Evolutionary conservation across 2,113 vertebrate genomes (phyloP).

Genomic region (Syngnathus typhle): DNA sequence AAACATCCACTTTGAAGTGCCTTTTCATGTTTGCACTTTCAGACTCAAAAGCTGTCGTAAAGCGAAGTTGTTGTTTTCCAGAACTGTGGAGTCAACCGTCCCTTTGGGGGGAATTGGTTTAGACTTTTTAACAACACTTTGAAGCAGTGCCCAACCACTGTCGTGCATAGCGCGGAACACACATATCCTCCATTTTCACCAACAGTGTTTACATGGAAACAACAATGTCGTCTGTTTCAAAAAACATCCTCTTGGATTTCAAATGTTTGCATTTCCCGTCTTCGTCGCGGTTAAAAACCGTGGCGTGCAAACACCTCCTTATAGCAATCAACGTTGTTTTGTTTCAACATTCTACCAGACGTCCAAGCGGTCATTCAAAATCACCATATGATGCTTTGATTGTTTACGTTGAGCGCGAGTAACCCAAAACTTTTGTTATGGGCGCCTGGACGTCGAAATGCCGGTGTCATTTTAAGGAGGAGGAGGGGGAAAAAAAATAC

Average conservation of each 20-base stretch:
- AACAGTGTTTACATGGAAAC: not conserved
- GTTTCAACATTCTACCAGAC: not conserved
- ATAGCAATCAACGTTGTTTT: not conserved
- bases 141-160: not conserved
- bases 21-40: slow-evolving; percentile 1
- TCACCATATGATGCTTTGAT: slow-evolving; percentile 17
- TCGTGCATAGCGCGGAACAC: not conserved
- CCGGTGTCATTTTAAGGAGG: slow-evolving; percentile 26
- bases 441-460: slow-evolving; percentile 20
- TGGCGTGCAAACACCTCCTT: not conserved
- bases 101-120: not conserved
- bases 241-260: not conserved
- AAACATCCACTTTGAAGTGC: not conserved
- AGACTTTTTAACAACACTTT: not conserved
- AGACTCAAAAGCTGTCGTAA: not conserved
- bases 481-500: slow-evolving; percentile 6
- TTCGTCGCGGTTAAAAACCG: not conserved
- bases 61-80: not conserved
- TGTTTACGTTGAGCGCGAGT: slow-evolving; percentile 27
- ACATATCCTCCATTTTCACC: not conserved
- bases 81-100: not conserved
- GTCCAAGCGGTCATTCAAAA: slow-evolving; percentile 5
- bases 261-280: slow-evolving; percentile 2
- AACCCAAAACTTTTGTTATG: slow-evolving; percentile 28
- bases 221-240: not conserved